These are phyloP conservation scores for Sinonovacula constricta DNA, from an alignment of 1,140 invertebrate genomes.

Conservation along the genomic window DNA sequence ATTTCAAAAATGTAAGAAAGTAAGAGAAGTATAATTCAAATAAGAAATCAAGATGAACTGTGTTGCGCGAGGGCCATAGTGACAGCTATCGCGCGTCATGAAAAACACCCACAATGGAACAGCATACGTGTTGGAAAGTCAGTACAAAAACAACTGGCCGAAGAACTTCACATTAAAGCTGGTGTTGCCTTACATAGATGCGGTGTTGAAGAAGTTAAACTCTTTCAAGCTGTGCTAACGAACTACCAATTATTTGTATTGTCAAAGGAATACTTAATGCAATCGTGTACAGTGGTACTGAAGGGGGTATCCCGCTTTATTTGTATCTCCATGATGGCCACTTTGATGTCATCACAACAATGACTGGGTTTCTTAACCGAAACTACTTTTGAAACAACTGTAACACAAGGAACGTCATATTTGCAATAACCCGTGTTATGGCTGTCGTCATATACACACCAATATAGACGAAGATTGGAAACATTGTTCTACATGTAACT, in stretches of 20 bases:
- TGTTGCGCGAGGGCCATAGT: constrained; percentile 24
- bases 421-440: constrained; percentile 40
- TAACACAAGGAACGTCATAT: constrained; percentile 48
- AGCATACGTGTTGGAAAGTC: constrained; percentile 25
- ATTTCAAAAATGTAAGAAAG: constrained; percentile 21
- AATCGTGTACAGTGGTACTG: constrained; percentile 46
- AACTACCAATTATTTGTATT: constrained; percentile 38
- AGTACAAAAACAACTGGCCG: constrained; percentile 27
- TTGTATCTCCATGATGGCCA: constrained; percentile 40
- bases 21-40: constrained; percentile 20
- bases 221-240: constrained; percentile 26
- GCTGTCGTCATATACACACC: constrained; percentile 30
- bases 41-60: constrained; percentile 9
- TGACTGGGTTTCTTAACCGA: constrained; percentile 47
- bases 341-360: constrained; percentile 51
- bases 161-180: constrained; percentile 27
- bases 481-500: constrained; percentile 45
- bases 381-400: constrained; percentile 49
- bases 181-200: constrained; percentile 15
- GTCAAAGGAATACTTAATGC: constrained; percentile 50
- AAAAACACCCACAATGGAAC: constrained; percentile 27
- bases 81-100: constrained; percentile 31
- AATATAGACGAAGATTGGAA: constrained; percentile 27
- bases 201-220: constrained; percentile 42
- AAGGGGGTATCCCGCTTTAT: constrained; percentile 45